Base-by-base conservation (phyloP, 2,113 vertebrate species). In the Lepus americanus region DNA sequence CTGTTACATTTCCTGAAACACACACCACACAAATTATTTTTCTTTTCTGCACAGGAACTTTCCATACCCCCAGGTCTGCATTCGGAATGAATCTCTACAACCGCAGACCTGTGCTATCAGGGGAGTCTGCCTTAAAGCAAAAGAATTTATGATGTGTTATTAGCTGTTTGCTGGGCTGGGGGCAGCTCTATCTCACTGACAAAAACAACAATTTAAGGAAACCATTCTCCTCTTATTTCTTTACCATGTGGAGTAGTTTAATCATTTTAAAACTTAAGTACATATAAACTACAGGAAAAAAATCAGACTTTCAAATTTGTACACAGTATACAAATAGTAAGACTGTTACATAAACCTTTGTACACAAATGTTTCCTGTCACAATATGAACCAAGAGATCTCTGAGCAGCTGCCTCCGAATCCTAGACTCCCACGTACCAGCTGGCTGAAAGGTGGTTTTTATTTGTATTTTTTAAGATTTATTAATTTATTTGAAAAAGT, bases 41-140 rank as follows among this genome's bases (percentile, higher is more conserved):
- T 69, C 31, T 96, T 96, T 82, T 76, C 31, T 87, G 67, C 79
- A 73, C 76, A 90, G 90, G 70, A 67, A 89, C 44, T 95, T 72
- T 44, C n/a, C 79, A 33, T 80, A 39, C 29, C 36, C 33, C 53
- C 67, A 63, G 82, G 72, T 85, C 82, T 85, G 12, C 36, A 51
- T 64, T 94, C 33, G 92, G 95, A 95, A 87, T 16, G n/a, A 87
- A 93, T 33, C 0, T 90, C 63, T 77, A 53, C 83, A 95, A 55
- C 33, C 55, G 49, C 1, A 90, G 84, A 39, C 44, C 55, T 33
- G 29, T 96, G 69, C 66, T 94, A 92, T 80, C 74, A 93, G 84
- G 36, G 67, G 84, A 83, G 27, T 92, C 86, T 97, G 69, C 89
- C 44, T 84, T 61, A 92, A 9, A 33, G 88, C 55, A 92, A 78